A percentile compares a stretch with the other conserved stretches of the same genome.
These are phyloP conservation scores for Mercenaria mercenaria DNA, from an alignment of 1,140 invertebrate genomes.

Conservation along the genomic window DNA sequence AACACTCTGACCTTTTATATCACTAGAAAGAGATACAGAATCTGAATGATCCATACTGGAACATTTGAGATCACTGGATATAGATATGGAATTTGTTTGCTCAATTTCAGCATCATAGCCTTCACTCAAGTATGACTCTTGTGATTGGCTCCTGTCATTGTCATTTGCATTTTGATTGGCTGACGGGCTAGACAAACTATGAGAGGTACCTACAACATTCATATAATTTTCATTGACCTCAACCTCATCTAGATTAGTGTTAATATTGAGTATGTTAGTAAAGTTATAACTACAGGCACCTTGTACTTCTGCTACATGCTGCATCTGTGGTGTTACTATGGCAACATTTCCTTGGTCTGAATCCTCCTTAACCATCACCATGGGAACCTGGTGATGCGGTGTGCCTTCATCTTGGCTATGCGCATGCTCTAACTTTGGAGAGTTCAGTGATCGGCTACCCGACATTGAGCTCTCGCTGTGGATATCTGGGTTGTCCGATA, in stretches of 20 bases:
- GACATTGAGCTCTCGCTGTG: conserved; percentile 84
- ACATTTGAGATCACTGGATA: conserved; percentile 64
- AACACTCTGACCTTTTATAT: conserved; percentile 33
- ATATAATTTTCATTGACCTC: conserved; percentile 68
- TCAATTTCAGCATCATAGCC: conserved; percentile 65
- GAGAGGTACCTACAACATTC: conserved; percentile 66
- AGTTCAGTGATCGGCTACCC: conserved; percentile 81
- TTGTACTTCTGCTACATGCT: conserved; percentile 51
- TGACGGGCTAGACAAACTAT: conserved; percentile 76
- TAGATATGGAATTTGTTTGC: conserved; percentile 56
- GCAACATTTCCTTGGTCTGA: conserved; percentile 58
- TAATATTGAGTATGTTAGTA: conserved; percentile 66
- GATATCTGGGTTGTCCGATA: conserved; percentile 80
- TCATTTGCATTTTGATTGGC: conserved; percentile 86
- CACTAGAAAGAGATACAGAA: conserved; percentile 55
- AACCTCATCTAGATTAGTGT: conserved; percentile 70
- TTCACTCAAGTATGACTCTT: conserved; percentile 52
- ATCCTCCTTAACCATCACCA: conserved; percentile 32
- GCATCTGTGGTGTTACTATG: conserved; percentile 64
- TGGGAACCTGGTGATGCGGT: not conserved
- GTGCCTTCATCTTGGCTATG: conserved; percentile 53
- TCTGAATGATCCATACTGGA: conserved; percentile 56
- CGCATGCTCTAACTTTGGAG: conserved; percentile 75
- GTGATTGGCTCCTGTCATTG: conserved; percentile 78
- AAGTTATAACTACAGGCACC: conserved; percentile 63